A percentile compares a stretch with the other conserved stretches of the same genome.
Conservation (phyloP, 1,140 invertebrate genomes). For the Anadara kagoshimensis region DNA sequence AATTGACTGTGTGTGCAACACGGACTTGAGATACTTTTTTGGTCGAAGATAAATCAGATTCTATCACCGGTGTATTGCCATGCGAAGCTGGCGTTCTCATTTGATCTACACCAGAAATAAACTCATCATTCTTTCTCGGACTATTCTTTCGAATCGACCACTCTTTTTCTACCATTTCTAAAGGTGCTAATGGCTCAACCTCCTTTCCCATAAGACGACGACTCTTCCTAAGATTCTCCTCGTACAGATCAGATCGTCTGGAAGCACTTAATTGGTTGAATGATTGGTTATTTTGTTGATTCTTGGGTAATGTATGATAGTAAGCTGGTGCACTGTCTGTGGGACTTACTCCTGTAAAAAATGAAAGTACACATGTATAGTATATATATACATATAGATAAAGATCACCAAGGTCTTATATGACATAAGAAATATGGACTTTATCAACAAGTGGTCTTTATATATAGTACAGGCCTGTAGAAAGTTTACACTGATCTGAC, state of each 20-base stretch:
- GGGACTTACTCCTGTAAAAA: conserved; percentile 45
- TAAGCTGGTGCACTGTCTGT: conserved; percentile 54
- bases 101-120: background rate
- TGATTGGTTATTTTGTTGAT: conserved; percentile 23
- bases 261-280: conserved; percentile 14
- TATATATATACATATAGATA: too few species aligned
- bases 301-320: conserved; percentile 56
- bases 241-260: conserved; percentile 16
- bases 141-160: conserved; percentile 21
- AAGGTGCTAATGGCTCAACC: conserved; percentile 38
- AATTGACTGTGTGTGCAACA: background rate
- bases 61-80: background rate
- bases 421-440: background rate
- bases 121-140: conserved; percentile 29
- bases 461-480: background rate
- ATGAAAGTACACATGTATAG: background rate
- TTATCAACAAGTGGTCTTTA: background rate
- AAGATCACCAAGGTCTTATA: background rate
- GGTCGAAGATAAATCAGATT: background rate
- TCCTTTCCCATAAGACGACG: conserved; percentile 59
- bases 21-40: background rate
- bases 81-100: background rate
- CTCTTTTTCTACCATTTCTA: conserved; percentile 52
- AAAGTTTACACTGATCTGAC: background rate
- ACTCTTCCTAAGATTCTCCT: conserved; percentile 49